Evolutionary conservation across 1,140 invertebrate species (phyloP), one percentile per base, ranked within the genome.

Genomic region (Aphelenchoides fujianensis): DNA sequence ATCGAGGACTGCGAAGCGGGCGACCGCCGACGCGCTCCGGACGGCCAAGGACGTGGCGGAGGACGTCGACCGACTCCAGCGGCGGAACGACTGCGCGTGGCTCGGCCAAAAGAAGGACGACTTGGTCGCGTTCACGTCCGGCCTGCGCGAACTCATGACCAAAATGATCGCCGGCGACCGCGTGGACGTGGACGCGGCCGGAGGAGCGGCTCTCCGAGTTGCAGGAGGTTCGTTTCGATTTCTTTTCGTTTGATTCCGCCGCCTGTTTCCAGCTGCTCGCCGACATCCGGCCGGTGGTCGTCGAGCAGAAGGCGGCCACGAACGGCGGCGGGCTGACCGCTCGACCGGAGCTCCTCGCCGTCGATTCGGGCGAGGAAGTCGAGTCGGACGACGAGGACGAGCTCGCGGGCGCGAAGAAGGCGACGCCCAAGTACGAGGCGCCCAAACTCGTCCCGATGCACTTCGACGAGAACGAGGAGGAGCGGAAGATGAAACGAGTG

Each of bases 361-460:
- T 16, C 32, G 63, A 66, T 1, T 34, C 2, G 53, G 36, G 16
- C 16, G 63, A 66, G 19, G 7, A 37, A 2, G 27, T 19, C 19
- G 63, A 12, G 32, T 34, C 28, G 12, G 34, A 66, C 9, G 63
- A 66, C 3, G 32, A 66, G 3, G 32, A 66, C 19, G 1, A 48
- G 41, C 23, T 48, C 12, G 23, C 12, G 55, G 23, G 5, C 55
- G 34, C 19, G 5, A 59, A 19, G 36, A 0, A 36, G 36, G 16
- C 59, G 31, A n/a, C 31, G 32, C n/a, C 31, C 28, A 66, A 66
- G 53, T 66, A 66, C 31, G 36, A 66, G 53, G 16, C 63, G 7
- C 63, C 63, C 2, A 66, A 66, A 36, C 16, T 66, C 12, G 28
- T 66, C 27, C 63, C 63, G 2, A 66, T 66, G 63, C 63, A 31